Percentiles rank a stretch among this genome's conserved stretches.
Evolutionary conservation across 2,888 invertebrate species (phyloP).

Genomic region (Plagiodera versicolora): DNA sequence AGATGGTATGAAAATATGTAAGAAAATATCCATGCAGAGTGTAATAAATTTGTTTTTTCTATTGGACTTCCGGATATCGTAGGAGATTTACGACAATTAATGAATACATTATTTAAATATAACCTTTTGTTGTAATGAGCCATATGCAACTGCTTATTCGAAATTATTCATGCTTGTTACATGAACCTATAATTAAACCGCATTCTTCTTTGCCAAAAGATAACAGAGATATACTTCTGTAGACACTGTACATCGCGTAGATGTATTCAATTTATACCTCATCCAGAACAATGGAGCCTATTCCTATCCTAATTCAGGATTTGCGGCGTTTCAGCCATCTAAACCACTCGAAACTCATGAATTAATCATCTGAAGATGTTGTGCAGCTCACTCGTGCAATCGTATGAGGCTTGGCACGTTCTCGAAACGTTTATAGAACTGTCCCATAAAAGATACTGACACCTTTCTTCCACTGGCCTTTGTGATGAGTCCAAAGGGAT

Average conservation of each 20-base stretch:
- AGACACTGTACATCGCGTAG: conserved; percentile 34
- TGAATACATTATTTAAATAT: no score
- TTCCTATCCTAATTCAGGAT: conserved; percentile 53
- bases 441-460: conserved; percentile 39
- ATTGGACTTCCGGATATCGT: no score
- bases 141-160: no score
- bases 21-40: no score
- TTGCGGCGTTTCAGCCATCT: conserved; percentile 50
- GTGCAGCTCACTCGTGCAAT: conserved; percentile 46
- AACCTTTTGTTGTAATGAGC: no score
- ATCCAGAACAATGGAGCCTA: conserved; percentile 47
- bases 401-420: conserved; percentile 36
- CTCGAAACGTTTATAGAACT: conserved; percentile 42
- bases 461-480: conserved; percentile 29
- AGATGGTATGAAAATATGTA: no score
- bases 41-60: no score
- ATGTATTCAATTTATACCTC: conserved; percentile 43
- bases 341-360: conserved; percentile 53
- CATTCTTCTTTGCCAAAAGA: no score
- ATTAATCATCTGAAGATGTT: conserved; percentile 53
- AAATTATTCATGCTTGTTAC: no score
- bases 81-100: no score
- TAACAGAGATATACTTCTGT: no score
- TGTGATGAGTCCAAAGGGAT: conserved; percentile 10
- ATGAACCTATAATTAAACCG: no score